Evolutionary conservation across 2,888 invertebrate species (phyloP), one percentile per base, ranked within the genome.

Genomic region (Luffia ferchaultella): DNA sequence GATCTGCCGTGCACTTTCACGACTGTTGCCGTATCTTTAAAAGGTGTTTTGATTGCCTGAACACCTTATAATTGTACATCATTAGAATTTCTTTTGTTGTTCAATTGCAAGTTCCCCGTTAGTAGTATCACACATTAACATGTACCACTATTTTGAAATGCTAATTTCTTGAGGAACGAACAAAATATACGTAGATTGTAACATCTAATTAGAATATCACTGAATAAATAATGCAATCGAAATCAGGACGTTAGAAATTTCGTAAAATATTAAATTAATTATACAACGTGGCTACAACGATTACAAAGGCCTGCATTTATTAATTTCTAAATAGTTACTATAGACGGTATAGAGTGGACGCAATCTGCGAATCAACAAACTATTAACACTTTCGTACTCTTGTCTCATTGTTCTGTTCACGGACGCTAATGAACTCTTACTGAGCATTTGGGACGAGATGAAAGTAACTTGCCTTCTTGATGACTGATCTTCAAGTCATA

Each of bases 341-440:
- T 57, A 62, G 60, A 55, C 55, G 52, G 56, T 42, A 12, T 42
- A 58, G 59, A 69, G 65, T 68, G 68, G 65, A 70, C 66, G 65
- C 68, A 67, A 70, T 71, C 68, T 68, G 60, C 61, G 58, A 61
- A 67, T 68, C 68, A 60, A 53, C 58, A 58, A 61, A 61, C 60
- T 62, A 58, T 58, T 65, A 63, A 63, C 50, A 42, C 50, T 52
- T 52, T 52, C 48, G 44, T 47, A 40, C 42, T 62, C 63, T 60
- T 51, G 58, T 54, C 52, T 68, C 62, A 74, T 77, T 76, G 76
- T 76, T 71, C 68, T 63, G 60, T 58, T 58, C 48, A 55, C 52
- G 54, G 55, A 60, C 64, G 60, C 65, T 75, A 73, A 76, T 73
- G 73, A 76, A 73, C 74, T 75, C 70, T 71, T 72, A 69, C 70